Base-by-base conservation (phyloP, 2,888 invertebrate species). In the Acrocyrtus sp. region DNA sequence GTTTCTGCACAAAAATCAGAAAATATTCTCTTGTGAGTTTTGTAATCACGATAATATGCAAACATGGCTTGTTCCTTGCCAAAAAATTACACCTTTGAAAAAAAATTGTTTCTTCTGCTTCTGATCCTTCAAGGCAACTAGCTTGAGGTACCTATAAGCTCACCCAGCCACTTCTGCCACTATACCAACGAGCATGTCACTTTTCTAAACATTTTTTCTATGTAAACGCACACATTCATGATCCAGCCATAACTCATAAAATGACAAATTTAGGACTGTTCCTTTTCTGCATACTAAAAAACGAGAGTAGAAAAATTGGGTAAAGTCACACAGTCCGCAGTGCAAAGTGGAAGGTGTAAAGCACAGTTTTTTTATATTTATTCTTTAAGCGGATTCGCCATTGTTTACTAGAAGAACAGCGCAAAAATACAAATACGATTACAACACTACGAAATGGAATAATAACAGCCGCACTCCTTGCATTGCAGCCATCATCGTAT, bases 231-330 rank as follows among this genome's bases (percentile, higher is more conserved):
- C 48, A 45, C 54, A 22, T 24, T 12, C 54, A 56, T 57, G 51
- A 21, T 56, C 27, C 21, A 45, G 29, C 39, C 61, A 70, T 70
- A 70, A 70, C 51, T 70, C 70, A 70, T 47, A 48, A 43, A 70
- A 70, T 50, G 70, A 70, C 70, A 70, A 70, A 70, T 70, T 70
- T 62, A 70, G 70, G 29, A 53, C 58, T 58, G 45, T 63, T 51
- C n/a, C 56, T 51, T 48, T 39, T 45, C 24, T 34, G 54, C 53
- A 69, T 69, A 48, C 34, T 29, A 61, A 58, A 54, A 58, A 10
- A n/a, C n/a, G 17, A 45, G 45, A 5, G 22, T 8, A 22, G 21
- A 50, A 34, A 61, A 3, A 50, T 10, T 17, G 15, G 26, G 50
- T 19, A 27, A 51, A 22, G 3, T 22, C 10, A 21, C 50, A 21